Conservation (phyloP, 2,888 invertebrate genomes). For the Cephus runcator region DNA sequence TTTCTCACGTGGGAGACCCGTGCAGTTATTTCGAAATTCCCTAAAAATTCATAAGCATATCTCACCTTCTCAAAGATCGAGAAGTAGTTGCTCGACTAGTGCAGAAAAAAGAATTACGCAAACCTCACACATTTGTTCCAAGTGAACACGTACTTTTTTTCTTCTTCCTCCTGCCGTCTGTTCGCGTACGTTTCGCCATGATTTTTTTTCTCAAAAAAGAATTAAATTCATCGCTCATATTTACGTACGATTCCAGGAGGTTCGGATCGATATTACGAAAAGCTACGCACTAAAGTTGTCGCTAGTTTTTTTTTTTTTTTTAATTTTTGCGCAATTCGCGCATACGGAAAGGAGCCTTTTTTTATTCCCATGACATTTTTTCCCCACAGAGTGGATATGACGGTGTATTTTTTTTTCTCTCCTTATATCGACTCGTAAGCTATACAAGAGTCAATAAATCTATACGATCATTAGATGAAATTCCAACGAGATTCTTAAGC, state of each 20-base stretch:
- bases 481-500: conserved; percentile 38
- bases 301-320: neutral
- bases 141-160: neutral
- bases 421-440: conserved; percentile 25
- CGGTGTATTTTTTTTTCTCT: conserved; percentile 26
- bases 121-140: conserved; percentile 6
- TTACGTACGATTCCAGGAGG: neutral
- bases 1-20: conserved; percentile 13
- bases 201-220: neutral
- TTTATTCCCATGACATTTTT: conserved; percentile 10
- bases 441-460: conserved; percentile 36
- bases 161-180: neutral
- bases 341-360: conserved; percentile 14
- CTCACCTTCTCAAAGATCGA: conserved; percentile 2
- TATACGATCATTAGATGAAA: conserved; percentile 36
- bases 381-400: conserved; percentile 34
- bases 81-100: conserved; percentile 21
- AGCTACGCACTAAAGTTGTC: conserved; percentile 15
- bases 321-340: conserved; percentile 4
- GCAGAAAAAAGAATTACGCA: conserved; percentile 21
- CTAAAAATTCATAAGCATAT: conserved; percentile 2
- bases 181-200: neutral
- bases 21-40: conserved; percentile 16
- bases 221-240: neutral
- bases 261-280: conserved; percentile 10